phyloP scores from a whole-genome alignment of 1,140 invertebrate species.

The Pantala flavescens region DNA sequence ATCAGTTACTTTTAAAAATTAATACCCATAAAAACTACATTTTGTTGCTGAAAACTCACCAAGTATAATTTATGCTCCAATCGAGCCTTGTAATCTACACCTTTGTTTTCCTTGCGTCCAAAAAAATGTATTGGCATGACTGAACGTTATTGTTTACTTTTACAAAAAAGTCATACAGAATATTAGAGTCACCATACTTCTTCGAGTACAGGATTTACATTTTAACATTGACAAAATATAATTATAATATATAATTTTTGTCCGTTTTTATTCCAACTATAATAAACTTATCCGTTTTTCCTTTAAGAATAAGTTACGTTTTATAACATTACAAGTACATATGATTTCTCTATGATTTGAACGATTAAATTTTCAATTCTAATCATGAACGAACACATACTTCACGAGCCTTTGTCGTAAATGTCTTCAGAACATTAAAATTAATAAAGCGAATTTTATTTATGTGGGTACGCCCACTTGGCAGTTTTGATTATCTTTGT shows the following conservation, averaged over 20 bases:
- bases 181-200: too few relatives aligned
- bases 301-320: too few relatives aligned
- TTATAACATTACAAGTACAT: too few relatives aligned
- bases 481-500: not conserved
- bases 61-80: constrained; percentile 60
- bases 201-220: too few relatives aligned
- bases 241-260: too few relatives aligned
- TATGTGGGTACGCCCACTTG: not conserved
- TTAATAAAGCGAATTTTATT: not conserved
- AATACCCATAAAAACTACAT: constrained; percentile 14
- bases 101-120: constrained; percentile 11
- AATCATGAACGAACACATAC: not conserved
- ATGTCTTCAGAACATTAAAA: not conserved
- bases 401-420: not conserved
- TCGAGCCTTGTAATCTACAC: constrained; percentile 48
- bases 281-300: too few relatives aligned
- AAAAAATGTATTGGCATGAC: not conserved
- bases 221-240: too few relatives aligned
- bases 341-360: too few relatives aligned
- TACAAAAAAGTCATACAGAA: not conserved
- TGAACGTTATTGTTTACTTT: not conserved
- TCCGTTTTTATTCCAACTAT: too few relatives aligned
- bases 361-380: too few relatives aligned
- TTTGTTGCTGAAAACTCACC: constrained; percentile 40
- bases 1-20: not conserved